phyloP scores from a whole-genome alignment of 53 echinoderm and acorn worm genomes.

The Pentamera pediparva region DNA sequence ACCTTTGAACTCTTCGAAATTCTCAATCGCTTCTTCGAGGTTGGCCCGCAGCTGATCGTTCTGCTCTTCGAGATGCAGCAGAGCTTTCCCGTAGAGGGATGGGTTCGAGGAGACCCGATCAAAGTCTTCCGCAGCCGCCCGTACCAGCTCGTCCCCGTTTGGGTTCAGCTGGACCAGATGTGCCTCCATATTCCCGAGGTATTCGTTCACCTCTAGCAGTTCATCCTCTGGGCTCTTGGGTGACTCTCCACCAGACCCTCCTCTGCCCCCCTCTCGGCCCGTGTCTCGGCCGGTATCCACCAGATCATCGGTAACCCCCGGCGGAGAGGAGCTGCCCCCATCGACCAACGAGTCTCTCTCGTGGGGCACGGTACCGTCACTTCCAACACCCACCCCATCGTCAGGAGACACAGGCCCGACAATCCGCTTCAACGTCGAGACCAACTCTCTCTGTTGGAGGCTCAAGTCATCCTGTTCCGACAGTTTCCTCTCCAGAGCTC shows the following conservation, averaged over 20 bases:
- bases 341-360: too few relatives aligned
- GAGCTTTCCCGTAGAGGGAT: constrained; percentile 20
- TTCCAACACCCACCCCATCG: too few relatives aligned
- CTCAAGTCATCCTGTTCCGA: background rate
- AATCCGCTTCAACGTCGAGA: constrained; percentile 13
- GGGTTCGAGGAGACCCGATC: constrained; percentile 15
- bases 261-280: background rate
- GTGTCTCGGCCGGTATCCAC: background rate
- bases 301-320: background rate
- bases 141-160: constrained; percentile 1
- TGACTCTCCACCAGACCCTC: background rate
- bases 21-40: background rate
- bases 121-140: constrained; percentile 7
- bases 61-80: background rate
- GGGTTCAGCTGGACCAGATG: constrained; percentile 32
- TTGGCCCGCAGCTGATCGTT: background rate
- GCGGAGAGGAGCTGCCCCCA: too few relatives aligned
- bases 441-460: background rate
- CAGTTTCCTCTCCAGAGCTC: background rate
- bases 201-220: constrained; percentile 26
- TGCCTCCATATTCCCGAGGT: constrained; percentile 43
- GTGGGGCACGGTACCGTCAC: too few relatives aligned
- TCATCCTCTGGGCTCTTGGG: background rate
- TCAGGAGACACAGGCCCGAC: background rate
- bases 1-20: background rate